Percentiles rank a stretch among this genome's conserved stretches.
phyloP scores from a whole-genome alignment of 2,888 invertebrate species.

The Plagodis dolabraria region DNA sequence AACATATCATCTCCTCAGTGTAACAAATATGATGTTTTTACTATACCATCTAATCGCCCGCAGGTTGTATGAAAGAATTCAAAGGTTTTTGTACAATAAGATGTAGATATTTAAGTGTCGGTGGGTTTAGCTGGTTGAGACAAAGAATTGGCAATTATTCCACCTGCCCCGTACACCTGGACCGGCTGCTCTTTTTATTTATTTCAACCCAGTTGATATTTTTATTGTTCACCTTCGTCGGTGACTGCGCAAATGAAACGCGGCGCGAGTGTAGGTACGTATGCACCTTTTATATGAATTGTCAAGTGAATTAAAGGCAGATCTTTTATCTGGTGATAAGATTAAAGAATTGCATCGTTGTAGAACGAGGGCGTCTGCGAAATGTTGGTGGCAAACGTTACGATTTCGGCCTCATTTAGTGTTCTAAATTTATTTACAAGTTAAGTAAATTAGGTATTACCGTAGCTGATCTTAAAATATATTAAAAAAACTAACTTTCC shows the following conservation, averaged over 20 bases:
- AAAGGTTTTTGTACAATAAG: constrained; percentile 57
- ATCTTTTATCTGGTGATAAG: constrained; percentile 42
- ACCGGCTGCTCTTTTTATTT: constrained; percentile 81
- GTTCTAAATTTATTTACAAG: constrained; percentile 5
- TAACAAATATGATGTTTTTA: too few species aligned
- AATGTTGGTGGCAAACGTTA: constrained; percentile 18
- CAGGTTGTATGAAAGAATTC: constrained; percentile 27
- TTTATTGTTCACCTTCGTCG: constrained; percentile 77
- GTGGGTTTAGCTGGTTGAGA: constrained; percentile 73
- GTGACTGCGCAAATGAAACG: constrained; percentile 64
- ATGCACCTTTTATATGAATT: constrained; percentile 52
- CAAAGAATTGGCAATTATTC: constrained; percentile 84
- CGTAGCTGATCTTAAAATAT: not conserved
- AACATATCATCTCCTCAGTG: too few species aligned
- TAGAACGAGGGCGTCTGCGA: constrained; percentile 29
- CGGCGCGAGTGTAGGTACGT: constrained; percentile 50
- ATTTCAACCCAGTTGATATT: constrained; percentile 79
- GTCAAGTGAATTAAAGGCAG: constrained; percentile 48
- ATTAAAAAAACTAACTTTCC: too few species aligned
- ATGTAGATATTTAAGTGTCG: constrained; percentile 67
- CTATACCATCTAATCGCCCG: constrained; percentile 10
- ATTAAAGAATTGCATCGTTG: constrained; percentile 35
- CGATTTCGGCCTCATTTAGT: constrained; percentile 17
- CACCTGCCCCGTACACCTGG: constrained; percentile 83
- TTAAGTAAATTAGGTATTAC: not conserved